A percentile compares a stretch with the other conserved stretches of the same genome.
These are phyloP conservation scores for Dromococcyx pavoninus DNA, from an alignment of 2,797 vertebrate species.

Conservation along the genomic window DNA sequence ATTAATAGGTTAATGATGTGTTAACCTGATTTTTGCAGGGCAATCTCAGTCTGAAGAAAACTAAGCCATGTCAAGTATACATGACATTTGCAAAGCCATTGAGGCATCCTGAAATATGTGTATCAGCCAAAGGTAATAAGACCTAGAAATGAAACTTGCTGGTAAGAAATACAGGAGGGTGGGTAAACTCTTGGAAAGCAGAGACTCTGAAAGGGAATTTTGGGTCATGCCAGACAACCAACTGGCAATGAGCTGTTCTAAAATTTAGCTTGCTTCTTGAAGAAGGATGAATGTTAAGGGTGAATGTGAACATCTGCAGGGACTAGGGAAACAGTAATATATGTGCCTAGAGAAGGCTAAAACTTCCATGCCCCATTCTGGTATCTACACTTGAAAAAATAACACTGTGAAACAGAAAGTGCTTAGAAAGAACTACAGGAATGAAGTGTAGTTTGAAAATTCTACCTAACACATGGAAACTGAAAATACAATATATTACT, in stretches of 20 bases:
- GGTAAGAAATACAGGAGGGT: not conserved
- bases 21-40: not conserved
- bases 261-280: not conserved
- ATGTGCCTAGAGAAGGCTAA: fast-evolving
- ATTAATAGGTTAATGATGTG: not conserved
- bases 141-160: not conserved
- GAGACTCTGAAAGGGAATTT: not conserved
- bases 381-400: not conserved
- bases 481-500: not conserved
- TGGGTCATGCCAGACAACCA: not conserved
- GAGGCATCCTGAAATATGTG: not conserved
- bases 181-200: not conserved
- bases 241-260: not conserved
- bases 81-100: not conserved
- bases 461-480: not conserved
- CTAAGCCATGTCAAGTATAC: not conserved
- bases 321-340: not conserved
- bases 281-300: not conserved
- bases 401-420: not conserved
- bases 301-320: not conserved
- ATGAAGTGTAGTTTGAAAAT: not conserved
- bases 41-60: not conserved
- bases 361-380: not conserved
- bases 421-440: not conserved
- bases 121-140: not conserved